Base-by-base conservation (phyloP, 2,888 invertebrate genomes). In the Cryptophagus acutangulus region DNA sequence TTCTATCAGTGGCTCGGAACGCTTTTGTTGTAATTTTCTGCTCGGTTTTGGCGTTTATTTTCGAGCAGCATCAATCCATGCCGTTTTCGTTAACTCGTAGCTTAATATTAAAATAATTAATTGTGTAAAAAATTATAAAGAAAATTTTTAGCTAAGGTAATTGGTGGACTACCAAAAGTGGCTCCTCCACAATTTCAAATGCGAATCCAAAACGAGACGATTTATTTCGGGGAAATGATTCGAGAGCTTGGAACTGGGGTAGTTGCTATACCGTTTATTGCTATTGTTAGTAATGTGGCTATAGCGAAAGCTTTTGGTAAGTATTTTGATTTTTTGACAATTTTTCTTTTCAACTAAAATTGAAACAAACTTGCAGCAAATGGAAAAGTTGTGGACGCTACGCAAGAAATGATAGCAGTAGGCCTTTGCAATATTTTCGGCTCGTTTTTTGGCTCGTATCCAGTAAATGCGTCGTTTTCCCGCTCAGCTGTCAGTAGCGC, bases 221-320 rank as follows among this genome's bases (percentile, higher is more conserved):
- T 71, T 26, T 63, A 64, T 0, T 74, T 79, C 13, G 55, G 64
- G 0, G 74, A 76, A 1, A 80, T 83, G 74, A 55, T 77, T 1
- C 65, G 74, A 40, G 74, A 79, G 55, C 71, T 87, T 35, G 83
- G 84, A 1, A 71, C 77, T 20, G 86, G 87, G 1, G 70, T 87
- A 20, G 55, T 79, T 14, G 74, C 88, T 2, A 78, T 87, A 2
- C 87, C 88, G 0, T 65, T 88, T 15, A 74, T 89, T 15, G 82
- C 83, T 1, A 78, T 88, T 40, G 75, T 89, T 33, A 84, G 84
- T 36, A 84, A 86, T 52, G 81, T 88, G 26, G 87, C 88, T 2
- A 87, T 89, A 47, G 87, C 86, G n/a, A 88, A 87, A 69, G 82
- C 86, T 39, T 88, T 88, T 66, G 78, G 87, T 87, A 71, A 78